These are phyloP conservation scores for Buphagus erythrorhynchus DNA, from an alignment of 2,797 vertebrate genomes.

Conservation along the genomic window DNA sequence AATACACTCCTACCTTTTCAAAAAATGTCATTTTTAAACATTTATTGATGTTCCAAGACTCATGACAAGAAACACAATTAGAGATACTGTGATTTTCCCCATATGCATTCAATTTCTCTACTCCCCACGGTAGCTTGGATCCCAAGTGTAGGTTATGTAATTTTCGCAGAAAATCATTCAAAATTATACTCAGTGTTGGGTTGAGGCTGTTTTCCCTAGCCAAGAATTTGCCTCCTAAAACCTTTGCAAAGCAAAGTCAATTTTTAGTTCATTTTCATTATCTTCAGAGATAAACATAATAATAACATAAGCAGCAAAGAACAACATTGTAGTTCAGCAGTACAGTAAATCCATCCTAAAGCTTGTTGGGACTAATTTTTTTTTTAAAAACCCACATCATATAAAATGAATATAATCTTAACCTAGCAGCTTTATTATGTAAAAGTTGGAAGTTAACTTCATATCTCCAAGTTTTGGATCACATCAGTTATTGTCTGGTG, in stretches of 20 bases:
- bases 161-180: background rate
- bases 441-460: background rate
- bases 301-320: background rate
- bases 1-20: background rate
- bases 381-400: background rate
- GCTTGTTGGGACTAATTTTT: background rate
- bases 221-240: background rate
- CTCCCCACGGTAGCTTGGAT: background rate
- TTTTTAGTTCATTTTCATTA: constrained; percentile 28
- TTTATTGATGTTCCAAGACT: constrained; percentile 3
- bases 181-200: background rate
- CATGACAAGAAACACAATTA: background rate
- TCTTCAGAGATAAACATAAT: constrained; percentile 7
- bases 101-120: background rate
- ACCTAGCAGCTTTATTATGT: background rate
- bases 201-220: background rate
- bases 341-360: constrained; percentile 34
- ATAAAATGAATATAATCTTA: background rate
- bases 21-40: background rate
- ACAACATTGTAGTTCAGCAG: background rate
- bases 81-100: background rate
- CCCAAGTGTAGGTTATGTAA: background rate
- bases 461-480: background rate
- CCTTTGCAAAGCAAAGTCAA: background rate
- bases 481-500: background rate